Conservation (phyloP, 1,140 invertebrate genomes). For the Pogonomyrmex barbatus region DNA sequence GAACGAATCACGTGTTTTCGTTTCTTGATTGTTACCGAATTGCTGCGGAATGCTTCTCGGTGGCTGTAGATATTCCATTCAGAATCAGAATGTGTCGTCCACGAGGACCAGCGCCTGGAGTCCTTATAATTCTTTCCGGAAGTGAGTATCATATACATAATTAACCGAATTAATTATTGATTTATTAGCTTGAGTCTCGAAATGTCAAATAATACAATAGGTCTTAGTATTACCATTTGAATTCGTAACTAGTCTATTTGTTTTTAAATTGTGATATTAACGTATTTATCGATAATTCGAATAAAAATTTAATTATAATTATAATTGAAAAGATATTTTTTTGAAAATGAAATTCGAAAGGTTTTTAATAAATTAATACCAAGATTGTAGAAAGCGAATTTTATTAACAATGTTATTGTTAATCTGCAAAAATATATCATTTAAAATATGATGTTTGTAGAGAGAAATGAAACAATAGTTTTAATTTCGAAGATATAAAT, state of each 20-base stretch:
- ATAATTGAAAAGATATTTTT: too few relatives aligned
- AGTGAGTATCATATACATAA: slow-evolving; percentile 77
- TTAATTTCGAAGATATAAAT: not conserved
- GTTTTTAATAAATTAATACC: not conserved
- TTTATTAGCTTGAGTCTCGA: not conserved
- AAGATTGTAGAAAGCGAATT: not conserved
- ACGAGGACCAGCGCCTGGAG: slow-evolving; percentile 80
- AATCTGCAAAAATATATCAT: not conserved
- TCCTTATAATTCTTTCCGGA: slow-evolving; percentile 81
- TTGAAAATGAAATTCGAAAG: not conserved
- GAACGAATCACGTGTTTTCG: slow-evolving; percentile 40
- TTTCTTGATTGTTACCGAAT: slow-evolving; percentile 51
- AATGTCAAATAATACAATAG: not conserved
- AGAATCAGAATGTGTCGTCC: slow-evolving; percentile 77
- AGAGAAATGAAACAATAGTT: not conserved
- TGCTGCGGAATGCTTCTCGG: slow-evolving; percentile 80
- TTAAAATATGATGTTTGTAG: not conserved
- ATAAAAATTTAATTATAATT: not conserved
- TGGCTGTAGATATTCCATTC: slow-evolving; percentile 77
- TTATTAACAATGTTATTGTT: not conserved
- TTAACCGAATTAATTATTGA: not conserved
- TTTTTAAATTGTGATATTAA: not conserved
- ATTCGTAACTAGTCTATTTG: not conserved
- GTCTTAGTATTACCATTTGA: not conserved
- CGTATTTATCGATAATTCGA: slow-evolving; percentile 7